A percentile compares a stretch with the other conserved stretches of the same genome.
phyloP scores from a whole-genome alignment of 2,888 invertebrate species.

The Amphimallon solstitiale region DNA sequence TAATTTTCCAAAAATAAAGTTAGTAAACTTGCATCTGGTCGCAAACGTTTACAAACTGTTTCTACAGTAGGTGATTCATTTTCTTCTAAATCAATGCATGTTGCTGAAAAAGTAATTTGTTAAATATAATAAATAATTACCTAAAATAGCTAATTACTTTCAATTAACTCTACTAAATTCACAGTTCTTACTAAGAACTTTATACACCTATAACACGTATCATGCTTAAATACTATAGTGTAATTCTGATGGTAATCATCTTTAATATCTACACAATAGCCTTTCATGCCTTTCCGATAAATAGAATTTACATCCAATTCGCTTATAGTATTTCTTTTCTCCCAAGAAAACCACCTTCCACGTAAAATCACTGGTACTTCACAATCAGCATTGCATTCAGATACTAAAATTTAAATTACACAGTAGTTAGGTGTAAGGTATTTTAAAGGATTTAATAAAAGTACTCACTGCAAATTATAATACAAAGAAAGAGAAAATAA shows the following conservation, averaged over 20 bases:
- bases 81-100: slow-evolving; percentile 77
- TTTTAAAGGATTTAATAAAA: background rate
- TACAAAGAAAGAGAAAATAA: background rate
- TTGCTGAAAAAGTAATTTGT: slow-evolving; percentile 64
- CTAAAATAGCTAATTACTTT: slow-evolving; percentile 67
- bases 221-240: slow-evolving; percentile 80
- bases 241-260: slow-evolving; percentile 84
- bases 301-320: slow-evolving; percentile 84
- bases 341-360: slow-evolving; percentile 93
- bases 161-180: slow-evolving; percentile 89
- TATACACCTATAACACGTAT: slow-evolving; percentile 84
- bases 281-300: slow-evolving; percentile 75
- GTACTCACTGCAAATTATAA: slow-evolving; percentile 17
- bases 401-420: slow-evolving; percentile 31
- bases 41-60: slow-evolving; percentile 79
- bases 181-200: slow-evolving; percentile 86
- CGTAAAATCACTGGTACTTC: slow-evolving; percentile 81
- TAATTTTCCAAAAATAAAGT: slow-evolving; percentile 92
- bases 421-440: background rate
- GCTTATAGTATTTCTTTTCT: slow-evolving; percentile 86
- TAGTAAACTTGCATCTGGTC: slow-evolving; percentile 81
- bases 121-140: background rate
- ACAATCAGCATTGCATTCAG: slow-evolving; percentile 64
- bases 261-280: slow-evolving; percentile 76
- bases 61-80: slow-evolving; percentile 75